Base-by-base conservation (phyloP, 2,888 invertebrate species). In the Acholoe squamosa region DNA sequence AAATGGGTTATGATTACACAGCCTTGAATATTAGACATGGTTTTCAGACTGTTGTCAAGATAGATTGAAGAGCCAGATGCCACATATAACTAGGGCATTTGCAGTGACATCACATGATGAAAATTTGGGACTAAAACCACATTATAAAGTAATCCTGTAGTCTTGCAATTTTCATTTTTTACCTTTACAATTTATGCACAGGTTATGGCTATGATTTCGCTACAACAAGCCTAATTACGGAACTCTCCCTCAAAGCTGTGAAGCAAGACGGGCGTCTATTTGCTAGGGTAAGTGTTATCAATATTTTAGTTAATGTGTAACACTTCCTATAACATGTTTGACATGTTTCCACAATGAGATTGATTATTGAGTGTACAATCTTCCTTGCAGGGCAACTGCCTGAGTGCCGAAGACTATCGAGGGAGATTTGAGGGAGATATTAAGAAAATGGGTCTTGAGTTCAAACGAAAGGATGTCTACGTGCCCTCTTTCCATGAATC, bases 181-280 rank as follows among this genome's bases (percentile, higher is more conserved):
- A 14, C 19, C 14, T n/a, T 61, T 3, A 3, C 1, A 19, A n/a
- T n/a, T n/a, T 61, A 14, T 19, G 33, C 22, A 19, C 34, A 94
- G 94, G 92, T 33, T 93, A 92, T 51, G 91, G 84, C 19, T 93
- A 93, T 88, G 93, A 94, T 80, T 93, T 93, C 84, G 91, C 92
- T 56, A 93, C 94, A 12, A 91, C 93, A 34, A 92, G 92, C 97
- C 97, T 97, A 92, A 98, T 98, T 89, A 96, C 98, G 77, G 97
- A 97, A 93, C 97, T 98, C 89, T 97, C 98, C 0, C 97, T 98
- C 95, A 97, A 97, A 95, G 97, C 98, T 61, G 96, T 99, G 80
- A 97, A 97, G 94, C 97, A 97, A 0, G 93, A 93, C 80, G 93
- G 94, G 19, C 98, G 98, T 88, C 92, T 94, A 31, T 90, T 94